These are phyloP conservation scores for Isoperla grammatica DNA, from an alignment of 2,888 invertebrate species.

Conservation along the genomic window DNA sequence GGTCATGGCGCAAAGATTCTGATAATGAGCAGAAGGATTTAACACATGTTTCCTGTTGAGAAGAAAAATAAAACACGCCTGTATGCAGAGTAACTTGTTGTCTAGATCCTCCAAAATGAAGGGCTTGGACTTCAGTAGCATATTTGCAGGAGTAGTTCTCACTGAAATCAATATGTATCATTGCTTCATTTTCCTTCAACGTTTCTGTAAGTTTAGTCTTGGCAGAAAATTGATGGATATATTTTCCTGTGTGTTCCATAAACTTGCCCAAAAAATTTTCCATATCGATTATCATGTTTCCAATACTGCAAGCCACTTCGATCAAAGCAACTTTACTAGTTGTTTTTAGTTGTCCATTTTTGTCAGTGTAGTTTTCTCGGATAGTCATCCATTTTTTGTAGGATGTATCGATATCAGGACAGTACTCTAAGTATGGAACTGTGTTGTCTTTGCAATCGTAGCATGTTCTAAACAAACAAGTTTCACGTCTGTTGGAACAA, in stretches of 20 bases:
- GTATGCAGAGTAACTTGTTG: slow-evolving; percentile 35
- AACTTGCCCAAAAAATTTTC: not conserved
- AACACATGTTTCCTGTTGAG: too few relatives aligned
- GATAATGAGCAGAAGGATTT: too few relatives aligned
- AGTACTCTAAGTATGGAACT: not conserved
- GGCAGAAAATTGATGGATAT: slow-evolving; percentile 4
- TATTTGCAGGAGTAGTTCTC: slow-evolving; percentile 35
- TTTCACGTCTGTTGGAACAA: slow-evolving; percentile 24
- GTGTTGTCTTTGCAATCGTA: not conserved
- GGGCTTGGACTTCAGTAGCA: slow-evolving; percentile 34
- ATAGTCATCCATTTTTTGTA: not conserved
- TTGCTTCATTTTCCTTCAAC: not conserved
- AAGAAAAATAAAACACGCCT: slow-evolving; percentile 26
- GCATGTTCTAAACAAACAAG: slow-evolving; percentile 5
- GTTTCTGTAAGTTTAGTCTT: slow-evolving; percentile 1
- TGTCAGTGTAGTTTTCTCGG: not conserved
- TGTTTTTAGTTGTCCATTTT: not conserved
- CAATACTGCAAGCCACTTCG: not conserved
- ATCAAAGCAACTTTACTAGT: not conserved
- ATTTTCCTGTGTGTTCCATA: not conserved
- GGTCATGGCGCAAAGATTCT: too few relatives aligned
- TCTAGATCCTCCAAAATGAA: slow-evolving; percentile 34
- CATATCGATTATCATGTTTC: not conserved
- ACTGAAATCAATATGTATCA: slow-evolving; percentile 34
- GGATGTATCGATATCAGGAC: not conserved